phyloP scores from a whole-genome alignment of 2,888 invertebrate species.

The Malacosoma neustria region DNA sequence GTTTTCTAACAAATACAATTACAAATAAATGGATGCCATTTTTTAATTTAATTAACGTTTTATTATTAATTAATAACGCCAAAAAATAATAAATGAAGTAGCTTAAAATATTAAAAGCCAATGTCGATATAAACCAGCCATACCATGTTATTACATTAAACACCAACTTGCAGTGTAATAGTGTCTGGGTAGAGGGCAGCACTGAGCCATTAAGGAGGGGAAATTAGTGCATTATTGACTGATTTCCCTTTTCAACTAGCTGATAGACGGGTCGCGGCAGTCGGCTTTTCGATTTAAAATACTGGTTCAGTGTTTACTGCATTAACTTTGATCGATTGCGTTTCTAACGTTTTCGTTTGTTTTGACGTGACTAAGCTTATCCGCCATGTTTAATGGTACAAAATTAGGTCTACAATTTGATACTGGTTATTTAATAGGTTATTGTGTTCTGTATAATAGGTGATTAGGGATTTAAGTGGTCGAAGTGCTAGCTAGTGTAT shows the following conservation, averaged over 20 bases:
- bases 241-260: constrained; percentile 70
- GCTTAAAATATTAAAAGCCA: no score
- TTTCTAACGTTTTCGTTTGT: neutral
- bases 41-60: no score
- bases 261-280: constrained; percentile 40
- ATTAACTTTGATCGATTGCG: constrained; percentile 9
- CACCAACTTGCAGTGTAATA: constrained; percentile 19
- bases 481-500: no score
- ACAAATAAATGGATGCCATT: no score
- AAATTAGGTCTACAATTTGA: no score
- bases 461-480: no score
- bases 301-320: constrained; percentile 14
- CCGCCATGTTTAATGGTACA: neutral
- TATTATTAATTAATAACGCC: no score
- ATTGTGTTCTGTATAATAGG: no score
- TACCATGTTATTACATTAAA: constrained; percentile 19
- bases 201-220: constrained; percentile 62
- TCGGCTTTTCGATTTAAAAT: constrained; percentile 26
- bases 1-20: neutral
- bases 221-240: constrained; percentile 75
- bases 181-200: constrained; percentile 21
- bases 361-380: neutral
- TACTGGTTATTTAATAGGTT: no score
- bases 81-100: no score
- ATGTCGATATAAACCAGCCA: no score